Conservation (phyloP, 2,113 vertebrate species). For the Vombatus ursinus region DNA sequence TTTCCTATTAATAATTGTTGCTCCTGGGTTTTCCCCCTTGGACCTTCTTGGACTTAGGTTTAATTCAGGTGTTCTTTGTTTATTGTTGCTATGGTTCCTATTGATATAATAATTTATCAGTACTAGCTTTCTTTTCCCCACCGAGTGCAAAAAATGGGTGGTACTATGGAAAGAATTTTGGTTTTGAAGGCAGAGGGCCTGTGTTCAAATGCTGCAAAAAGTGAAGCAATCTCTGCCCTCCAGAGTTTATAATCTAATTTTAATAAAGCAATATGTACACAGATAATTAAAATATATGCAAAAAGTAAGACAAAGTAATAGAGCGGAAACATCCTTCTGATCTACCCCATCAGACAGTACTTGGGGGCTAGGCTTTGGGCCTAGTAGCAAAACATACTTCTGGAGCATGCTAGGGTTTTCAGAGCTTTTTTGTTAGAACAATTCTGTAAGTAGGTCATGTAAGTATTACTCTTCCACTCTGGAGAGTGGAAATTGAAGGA, state of each 20-base stretch:
- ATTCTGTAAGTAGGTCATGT: background rate
- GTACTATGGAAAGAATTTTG: background rate
- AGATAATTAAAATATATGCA: background rate
- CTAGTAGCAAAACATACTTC: background rate
- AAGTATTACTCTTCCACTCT: background rate
- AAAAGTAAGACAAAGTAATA: background rate
- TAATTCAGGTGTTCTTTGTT: background rate
- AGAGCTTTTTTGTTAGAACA: background rate
- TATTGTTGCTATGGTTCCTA: background rate
- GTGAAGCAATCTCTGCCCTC: background rate
- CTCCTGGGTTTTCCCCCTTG: background rate
- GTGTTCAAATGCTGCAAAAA: background rate
- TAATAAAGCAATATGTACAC: background rate
- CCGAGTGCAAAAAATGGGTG: background rate
- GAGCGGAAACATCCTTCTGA: background rate
- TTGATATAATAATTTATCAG: background rate
- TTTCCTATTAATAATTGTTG: background rate
- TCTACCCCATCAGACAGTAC: background rate
- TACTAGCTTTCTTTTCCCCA: background rate
- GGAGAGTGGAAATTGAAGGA: background rate
- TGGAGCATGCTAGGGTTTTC: background rate
- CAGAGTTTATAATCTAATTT: background rate
- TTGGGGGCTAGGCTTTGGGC: background rate
- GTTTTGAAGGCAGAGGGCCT: background rate
- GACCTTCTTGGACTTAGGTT: background rate